A percentile compares a stretch with the other conserved stretches of the same genome.
Conservation (phyloP, 2,888 invertebrate species). For the Latrodectus elegans region DNA sequence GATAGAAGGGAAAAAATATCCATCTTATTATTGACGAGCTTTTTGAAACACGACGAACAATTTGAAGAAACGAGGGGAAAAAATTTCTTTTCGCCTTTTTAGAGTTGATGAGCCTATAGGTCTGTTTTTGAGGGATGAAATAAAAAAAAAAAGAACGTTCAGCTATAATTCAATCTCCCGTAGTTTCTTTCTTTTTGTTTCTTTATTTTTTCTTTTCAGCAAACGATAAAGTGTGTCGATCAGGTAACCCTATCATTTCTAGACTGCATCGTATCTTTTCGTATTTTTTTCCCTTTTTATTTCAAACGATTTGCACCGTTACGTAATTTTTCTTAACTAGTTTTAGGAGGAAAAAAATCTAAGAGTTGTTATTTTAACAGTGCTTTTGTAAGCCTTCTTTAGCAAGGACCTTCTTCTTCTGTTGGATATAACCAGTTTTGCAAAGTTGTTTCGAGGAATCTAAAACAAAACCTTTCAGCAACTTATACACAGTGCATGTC, state of each 20-base stretch:
- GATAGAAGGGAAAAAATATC: not conserved
- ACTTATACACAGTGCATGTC: too few species aligned
- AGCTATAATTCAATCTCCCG: slow-evolving; percentile 1
- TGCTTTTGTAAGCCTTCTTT: too few species aligned
- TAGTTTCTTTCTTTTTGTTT: not conserved
- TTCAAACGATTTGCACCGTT: not conserved
- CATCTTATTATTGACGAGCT: slow-evolving; percentile 1
- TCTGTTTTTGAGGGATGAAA: not conserved
- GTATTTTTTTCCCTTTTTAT: not conserved
- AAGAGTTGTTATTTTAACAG: too few species aligned
- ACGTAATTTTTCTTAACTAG: not conserved
- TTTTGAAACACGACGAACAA: slow-evolving; percentile 2
- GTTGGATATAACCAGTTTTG: too few species aligned
- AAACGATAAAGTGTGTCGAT: not conserved
- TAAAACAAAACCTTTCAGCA: too few species aligned
- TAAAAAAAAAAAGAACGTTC: not conserved
- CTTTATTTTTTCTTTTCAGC: not conserved
- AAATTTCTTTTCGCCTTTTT: slow-evolving; percentile 1
- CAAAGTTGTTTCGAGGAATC: too few species aligned
- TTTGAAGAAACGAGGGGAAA: not conserved
- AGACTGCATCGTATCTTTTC: not conserved
- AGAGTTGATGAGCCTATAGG: slow-evolving; percentile 1
- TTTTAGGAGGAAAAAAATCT: not conserved
- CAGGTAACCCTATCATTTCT: not conserved
- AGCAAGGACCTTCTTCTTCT: too few species aligned